A percentile compares a stretch with the other conserved stretches of the same genome.
These are phyloP conservation scores for Philotrypesis tridentata DNA, from an alignment of 1,140 invertebrate genomes.

Conservation along the genomic window DNA sequence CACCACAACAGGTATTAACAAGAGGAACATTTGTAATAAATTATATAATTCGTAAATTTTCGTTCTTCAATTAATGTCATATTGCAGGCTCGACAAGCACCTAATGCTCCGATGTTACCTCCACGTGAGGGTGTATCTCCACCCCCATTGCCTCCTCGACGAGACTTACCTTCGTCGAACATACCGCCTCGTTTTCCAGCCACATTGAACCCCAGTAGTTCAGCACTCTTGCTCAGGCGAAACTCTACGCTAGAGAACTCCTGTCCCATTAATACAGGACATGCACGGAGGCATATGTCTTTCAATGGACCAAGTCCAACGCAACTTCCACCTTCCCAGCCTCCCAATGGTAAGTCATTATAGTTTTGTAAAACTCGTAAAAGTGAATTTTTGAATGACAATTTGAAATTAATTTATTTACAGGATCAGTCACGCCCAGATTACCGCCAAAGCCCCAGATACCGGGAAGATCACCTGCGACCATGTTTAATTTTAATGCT, in stretches of 20 bases:
- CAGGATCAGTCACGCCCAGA: slow-evolving; percentile 70
- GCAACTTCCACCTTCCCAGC: slow-evolving; percentile 67
- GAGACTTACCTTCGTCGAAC: slow-evolving; percentile 68
- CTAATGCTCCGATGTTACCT: slow-evolving; percentile 77
- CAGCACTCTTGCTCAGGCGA: slow-evolving; percentile 67
- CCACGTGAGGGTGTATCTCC: slow-evolving; percentile 77
- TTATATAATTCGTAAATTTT: background rate
- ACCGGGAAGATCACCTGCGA: slow-evolving; percentile 67
- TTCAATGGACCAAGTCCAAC: slow-evolving; percentile 72
- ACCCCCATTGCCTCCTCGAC: slow-evolving; percentile 77
- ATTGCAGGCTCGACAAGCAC: slow-evolving; percentile 74
- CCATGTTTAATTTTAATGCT: slow-evolving; percentile 72
- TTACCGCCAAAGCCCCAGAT: slow-evolving; percentile 72
- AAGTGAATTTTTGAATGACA: background rate
- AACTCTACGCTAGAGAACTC: slow-evolving; percentile 71
- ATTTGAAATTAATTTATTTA: slow-evolving; percentile 36
- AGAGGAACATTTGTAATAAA: background rate
- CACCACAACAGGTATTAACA: slow-evolving; percentile 73
- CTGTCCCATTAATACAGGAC: slow-evolving; percentile 56
- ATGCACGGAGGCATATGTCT: slow-evolving; percentile 68
- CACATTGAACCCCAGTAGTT: slow-evolving; percentile 63
- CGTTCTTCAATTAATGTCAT: background rate
- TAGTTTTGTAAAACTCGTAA: slow-evolving; percentile 22
- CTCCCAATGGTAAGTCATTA: slow-evolving; percentile 66
- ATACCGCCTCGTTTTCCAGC: slow-evolving; percentile 71